Evolutionary conservation across 53 echinoderm and acorn worm genomes (phyloP), one percentile per base, ranked within the genome.

Genomic region (Astropecten irregularis): DNA sequence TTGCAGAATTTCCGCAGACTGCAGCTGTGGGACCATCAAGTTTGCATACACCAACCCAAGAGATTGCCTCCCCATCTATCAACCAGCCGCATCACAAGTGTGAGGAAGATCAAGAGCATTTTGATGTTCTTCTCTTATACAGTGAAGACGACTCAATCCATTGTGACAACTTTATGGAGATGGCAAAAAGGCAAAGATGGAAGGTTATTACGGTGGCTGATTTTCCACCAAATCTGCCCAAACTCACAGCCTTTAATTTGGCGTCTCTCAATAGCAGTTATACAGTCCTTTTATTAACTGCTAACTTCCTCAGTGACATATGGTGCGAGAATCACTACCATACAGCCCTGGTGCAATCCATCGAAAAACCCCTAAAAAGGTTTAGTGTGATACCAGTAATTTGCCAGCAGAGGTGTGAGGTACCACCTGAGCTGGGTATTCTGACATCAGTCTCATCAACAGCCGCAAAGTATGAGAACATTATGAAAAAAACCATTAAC

Each of bases 111-210:
- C n/a, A n/a, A n/a, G 72, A 85, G 44, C 63, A 61, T 39, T 85
- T 69, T 38, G 85, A 85, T 36, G 38, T 85, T 22, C 63, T 85
- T 20, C 49, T 85, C 23, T 34, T 85, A 11, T 39, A 85, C 73
- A 85, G 85, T 28, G 73, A 85, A 22, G 30, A 85, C 0, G 85
- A 85, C 63, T 4, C 2, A 2, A 11, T 2, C 3, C 18, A 63
- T 26, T 62, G 40, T 2, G 23, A 62, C 1, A 1, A 71, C 7
- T 71, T 85, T 47, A 20, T 37, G n/a, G 63, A 46, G 31, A 11
- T 71, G 29, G 71, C 71, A 0, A 18, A 22, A 18, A 33, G 46
- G 23, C 16, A 58, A 15, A 37, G 28, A 7, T 85, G 85, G 85
- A 85, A 85, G 31, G 49, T 72, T 5, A 60, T 26, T 14, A 61